Conservation (phyloP, 2,113 vertebrate species). For the Cromileptes altivelis region DNA sequence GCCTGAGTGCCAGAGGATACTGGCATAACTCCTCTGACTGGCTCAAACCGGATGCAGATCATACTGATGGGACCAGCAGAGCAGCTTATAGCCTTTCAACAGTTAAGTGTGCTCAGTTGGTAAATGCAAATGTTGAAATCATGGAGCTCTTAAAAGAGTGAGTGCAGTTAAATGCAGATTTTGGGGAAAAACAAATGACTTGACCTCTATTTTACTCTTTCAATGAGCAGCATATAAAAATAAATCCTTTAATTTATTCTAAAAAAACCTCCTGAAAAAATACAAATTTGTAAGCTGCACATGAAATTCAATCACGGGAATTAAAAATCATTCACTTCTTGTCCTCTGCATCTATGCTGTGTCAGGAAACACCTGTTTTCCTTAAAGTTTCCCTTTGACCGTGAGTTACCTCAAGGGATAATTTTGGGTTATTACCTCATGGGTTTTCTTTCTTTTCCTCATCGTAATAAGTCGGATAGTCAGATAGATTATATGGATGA, state of each 20-base stretch:
- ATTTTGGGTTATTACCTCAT: background rate
- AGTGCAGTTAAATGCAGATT: background rate
- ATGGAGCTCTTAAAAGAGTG: background rate
- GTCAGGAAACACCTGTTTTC: constrained; percentile 53
- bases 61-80: constrained; percentile 7
- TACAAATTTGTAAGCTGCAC: background rate
- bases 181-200: background rate
- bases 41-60: constrained; percentile 24
- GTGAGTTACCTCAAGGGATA: background rate
- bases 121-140: constrained; percentile 8
- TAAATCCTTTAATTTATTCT: background rate
- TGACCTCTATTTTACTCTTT: background rate
- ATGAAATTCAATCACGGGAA: constrained; percentile 16
- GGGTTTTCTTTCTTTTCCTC: background rate
- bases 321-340: background rate
- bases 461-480: background rate
- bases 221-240: background rate
- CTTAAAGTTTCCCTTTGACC: background rate
- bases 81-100: background rate
- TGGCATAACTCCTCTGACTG: constrained; percentile 17
- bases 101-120: background rate
- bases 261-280: background rate
- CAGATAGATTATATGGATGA: background rate
- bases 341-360: background rate
- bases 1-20: background rate